phyloP scores from a whole-genome alignment of 2,113 vertebrate species.

The Sporophila hypoxantha region DNA sequence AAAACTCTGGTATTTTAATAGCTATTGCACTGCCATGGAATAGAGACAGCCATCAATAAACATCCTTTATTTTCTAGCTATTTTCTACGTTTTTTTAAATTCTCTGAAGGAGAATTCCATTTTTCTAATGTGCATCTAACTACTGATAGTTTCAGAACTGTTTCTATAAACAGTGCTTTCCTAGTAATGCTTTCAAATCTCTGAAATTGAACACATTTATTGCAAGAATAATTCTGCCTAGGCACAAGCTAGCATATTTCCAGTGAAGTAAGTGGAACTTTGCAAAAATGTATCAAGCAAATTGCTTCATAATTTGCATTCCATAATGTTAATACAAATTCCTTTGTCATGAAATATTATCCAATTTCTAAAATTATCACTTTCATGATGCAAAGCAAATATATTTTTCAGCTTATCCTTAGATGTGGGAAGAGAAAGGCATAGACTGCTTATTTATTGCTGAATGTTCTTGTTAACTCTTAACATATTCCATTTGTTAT shows the following conservation, averaged over 20 bases:
- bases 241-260: background rate
- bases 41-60: background rate
- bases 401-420: background rate
- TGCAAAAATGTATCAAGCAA: background rate
- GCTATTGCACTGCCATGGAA: background rate
- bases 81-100: background rate
- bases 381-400: background rate
- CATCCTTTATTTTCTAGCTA: background rate
- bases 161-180: background rate
- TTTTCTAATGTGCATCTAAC: background rate
- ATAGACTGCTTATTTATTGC: background rate
- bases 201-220: background rate
- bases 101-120: background rate
- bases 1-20: background rate
- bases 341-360: background rate
- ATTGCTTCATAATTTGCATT: background rate
- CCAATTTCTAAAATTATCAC: background rate
- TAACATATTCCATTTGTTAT: background rate
- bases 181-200: background rate
- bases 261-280: background rate
- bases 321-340: background rate
- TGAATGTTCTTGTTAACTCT: background rate
- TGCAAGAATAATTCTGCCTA: background rate
- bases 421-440: background rate
- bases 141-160: background rate